A percentile compares a stretch with the other conserved stretches of the same genome.
These are phyloP conservation scores for Drosophila serrata DNA, from an alignment of 1,140 invertebrate species.

Conservation along the genomic window DNA sequence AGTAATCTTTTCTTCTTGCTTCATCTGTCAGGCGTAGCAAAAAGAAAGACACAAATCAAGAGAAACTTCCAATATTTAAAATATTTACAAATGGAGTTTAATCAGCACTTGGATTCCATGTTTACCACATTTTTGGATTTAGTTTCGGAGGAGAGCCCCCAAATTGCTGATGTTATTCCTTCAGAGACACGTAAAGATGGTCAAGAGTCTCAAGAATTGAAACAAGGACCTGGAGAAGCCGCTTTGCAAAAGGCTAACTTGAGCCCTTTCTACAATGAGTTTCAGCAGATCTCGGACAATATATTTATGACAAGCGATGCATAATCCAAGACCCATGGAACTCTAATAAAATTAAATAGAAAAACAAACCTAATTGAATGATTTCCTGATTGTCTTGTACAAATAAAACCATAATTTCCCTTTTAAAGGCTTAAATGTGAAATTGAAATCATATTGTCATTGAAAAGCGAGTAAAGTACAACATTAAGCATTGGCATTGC, in stretches of 20 bases:
- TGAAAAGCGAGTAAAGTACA: conserved; percentile 1
- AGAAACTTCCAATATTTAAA: background rate
- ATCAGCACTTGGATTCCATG: conserved; percentile 8
- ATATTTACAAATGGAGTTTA: conserved; percentile 1
- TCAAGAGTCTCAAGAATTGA: background rate
- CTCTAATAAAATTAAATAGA: background rate
- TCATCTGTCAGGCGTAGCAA: background rate
- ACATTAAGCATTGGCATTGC: conserved; percentile 9
- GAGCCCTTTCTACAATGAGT: background rate
- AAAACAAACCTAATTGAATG: background rate
- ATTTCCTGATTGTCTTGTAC: background rate
- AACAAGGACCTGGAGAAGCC: background rate
- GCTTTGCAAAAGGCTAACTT: background rate
- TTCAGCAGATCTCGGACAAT: background rate
- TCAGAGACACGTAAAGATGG: too few relatives aligned
- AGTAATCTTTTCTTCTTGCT: too few relatives aligned
- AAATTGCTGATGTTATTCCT: background rate
- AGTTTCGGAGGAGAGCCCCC: background rate
- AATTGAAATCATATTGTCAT: conserved; percentile 9
- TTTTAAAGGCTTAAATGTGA: background rate
- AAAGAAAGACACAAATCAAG: background rate
- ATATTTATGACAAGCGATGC: background rate
- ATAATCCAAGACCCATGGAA: background rate
- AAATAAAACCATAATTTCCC: background rate
- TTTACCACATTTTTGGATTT: background rate